Evolutionary conservation across 2,888 invertebrate genomes (phyloP), one percentile per base, ranked within the genome.

Genomic region (Ectemnius cavifrons): DNA sequence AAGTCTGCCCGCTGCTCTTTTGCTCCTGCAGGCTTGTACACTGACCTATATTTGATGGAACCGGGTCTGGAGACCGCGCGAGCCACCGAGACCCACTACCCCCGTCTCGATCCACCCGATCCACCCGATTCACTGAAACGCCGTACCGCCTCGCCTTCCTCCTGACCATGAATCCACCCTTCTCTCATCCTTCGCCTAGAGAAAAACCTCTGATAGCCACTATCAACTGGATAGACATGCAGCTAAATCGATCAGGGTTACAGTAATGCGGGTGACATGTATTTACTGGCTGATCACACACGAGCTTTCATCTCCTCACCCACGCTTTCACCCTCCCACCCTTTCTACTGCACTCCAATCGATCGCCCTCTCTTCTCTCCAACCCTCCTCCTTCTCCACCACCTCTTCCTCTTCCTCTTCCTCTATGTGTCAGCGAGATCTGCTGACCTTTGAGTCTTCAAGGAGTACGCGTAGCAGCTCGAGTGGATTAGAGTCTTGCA

Each of bases 11-110:
- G 73, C 68, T 67, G 84, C 86, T 87, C 86, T 86, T 88, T 87
- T 88, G 86, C 89, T 89, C 85, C 87, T 87, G 87, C 86, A 84
- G 86, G 83, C 87, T 90, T 89, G 86, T 86, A 89, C 86, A 90
- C 90, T 89, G 89, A 90, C 90, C 90, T 90, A 90, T 89, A 89
- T 90, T 89, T 86, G 82, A 77, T 83, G 83, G 86, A 88, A 89
- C 87, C 89, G 87, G 89, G 89, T 90, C 85, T 87, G 84, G 81
- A 81, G 83, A 79, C 74, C 61, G 59, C 58, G 77, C 73, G 60
- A 60, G 60, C 70, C 71, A 69, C 80, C 70, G 75, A 86, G 86
- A 85, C 86, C 85, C 79, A 87, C 86, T 87, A 85, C 83, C 85
- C 85, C 79, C 78, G 79, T 84, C 23, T 2, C 23, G 3, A 23